Conservation (phyloP, 1,140 invertebrate genomes). For the Mercenaria mercenaria region DNA sequence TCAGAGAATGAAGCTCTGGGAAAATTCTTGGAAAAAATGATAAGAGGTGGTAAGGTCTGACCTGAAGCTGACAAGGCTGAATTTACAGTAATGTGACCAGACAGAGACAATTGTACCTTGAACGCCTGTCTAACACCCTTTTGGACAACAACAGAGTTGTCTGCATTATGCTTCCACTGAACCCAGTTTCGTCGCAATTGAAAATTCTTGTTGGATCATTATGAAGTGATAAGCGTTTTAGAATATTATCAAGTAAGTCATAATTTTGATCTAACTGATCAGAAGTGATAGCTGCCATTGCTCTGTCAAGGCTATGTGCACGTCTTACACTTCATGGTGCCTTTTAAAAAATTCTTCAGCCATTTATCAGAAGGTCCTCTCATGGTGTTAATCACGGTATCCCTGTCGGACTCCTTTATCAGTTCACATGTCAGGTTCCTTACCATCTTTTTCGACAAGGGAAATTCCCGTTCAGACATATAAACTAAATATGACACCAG, state of each 20-base stretch:
- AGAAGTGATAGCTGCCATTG: neutral
- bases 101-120: too few species aligned
- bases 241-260: neutral
- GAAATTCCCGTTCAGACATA: neutral
- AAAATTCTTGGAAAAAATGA: too few species aligned
- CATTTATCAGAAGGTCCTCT: slow-evolving; percentile 1
- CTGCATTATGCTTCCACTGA: neutral
- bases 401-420: too few species aligned
- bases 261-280: neutral
- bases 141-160: too few species aligned
- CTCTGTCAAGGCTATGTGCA: too few species aligned
- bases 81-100: neutral
- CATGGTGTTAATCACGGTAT: neutral
- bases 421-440: neutral
- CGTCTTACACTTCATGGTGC: neutral
- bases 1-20: too few species aligned
- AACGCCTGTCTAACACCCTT: neutral
- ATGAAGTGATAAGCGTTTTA: too few species aligned
- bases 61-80: neutral
- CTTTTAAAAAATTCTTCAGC: neutral
- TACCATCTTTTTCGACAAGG: too few species aligned
- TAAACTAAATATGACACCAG: neutral
- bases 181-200: neutral
- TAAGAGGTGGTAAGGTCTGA: neutral
- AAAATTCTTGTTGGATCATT: too few species aligned